These are phyloP conservation scores for Montipora sp. DNA, from an alignment of 64 coral and sea anemone genomes.

Conservation along the genomic window DNA sequence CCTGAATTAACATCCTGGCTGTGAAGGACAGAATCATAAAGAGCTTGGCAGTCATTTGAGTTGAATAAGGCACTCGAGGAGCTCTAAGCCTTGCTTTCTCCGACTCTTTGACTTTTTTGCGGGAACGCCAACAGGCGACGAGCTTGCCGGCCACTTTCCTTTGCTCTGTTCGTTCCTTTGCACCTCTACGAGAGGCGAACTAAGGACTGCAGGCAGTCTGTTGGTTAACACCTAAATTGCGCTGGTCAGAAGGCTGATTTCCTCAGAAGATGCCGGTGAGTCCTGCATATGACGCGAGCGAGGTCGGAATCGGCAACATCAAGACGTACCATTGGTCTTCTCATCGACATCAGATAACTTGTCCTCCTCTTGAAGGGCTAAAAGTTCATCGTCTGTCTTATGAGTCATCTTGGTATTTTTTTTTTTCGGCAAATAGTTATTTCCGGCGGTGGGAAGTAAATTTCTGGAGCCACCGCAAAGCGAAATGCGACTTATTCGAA, in stretches of 20 bases:
- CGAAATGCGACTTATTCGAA: background rate
- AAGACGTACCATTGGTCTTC: too few relatives aligned
- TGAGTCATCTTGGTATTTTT: too few relatives aligned
- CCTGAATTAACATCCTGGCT: background rate
- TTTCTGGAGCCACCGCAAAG: background rate
- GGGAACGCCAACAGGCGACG: background rate
- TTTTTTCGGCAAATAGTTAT: too few relatives aligned
- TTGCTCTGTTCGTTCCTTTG: background rate
- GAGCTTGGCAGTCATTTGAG: background rate
- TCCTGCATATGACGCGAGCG: too few relatives aligned
- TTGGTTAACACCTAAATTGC: constrained; percentile 13
- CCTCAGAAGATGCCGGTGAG: background rate
- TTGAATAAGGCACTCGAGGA: constrained; percentile 4
- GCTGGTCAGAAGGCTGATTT: constrained; percentile 14
- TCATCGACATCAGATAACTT: too few relatives aligned
- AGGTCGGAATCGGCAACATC: too few relatives aligned
- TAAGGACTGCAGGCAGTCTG: background rate
- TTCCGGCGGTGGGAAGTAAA: background rate
- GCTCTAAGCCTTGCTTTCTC: constrained; percentile 19
- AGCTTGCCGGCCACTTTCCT: constrained; percentile 7
- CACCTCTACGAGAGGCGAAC: constrained; percentile 1
- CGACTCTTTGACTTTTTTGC: constrained; percentile 11
- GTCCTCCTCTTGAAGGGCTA: too few relatives aligned
- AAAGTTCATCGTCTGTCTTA: too few relatives aligned
- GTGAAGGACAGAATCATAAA: background rate